Base-by-base conservation (phyloP, 2,113 vertebrate species). In the Pungitius pungitius region DNA sequence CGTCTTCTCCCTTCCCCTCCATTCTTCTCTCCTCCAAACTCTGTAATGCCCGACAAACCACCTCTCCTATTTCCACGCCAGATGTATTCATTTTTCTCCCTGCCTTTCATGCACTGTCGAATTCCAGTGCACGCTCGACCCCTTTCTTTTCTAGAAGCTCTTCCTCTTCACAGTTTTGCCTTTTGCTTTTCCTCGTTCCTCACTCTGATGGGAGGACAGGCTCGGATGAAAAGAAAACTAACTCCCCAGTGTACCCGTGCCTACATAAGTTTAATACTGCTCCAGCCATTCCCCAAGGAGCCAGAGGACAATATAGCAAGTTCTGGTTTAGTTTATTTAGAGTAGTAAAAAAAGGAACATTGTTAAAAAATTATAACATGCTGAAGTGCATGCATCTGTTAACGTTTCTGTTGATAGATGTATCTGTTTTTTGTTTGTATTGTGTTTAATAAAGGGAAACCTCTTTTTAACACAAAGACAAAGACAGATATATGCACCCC, bases 1-100 rank as follows among this genome's bases (percentile, higher is more conserved):
- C 43, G 30, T 79, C 70, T 67, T 77, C 62, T 78, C 20, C 40
- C 24, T 70, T 71, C 51, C 67, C 27, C 22, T 39, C 67, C 55
- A 76, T 83, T 81, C 66, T 72, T 76, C 66, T 70, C 51, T 22
- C 68, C 60, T 82, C 64, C 65, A 76, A 87, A 86, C 73, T 82
- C 73, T 24, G 35, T 62, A 61, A 79, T 85, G 73, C 69, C 75
- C 51, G 75, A 75, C 69, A 45, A 82, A 81, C 84, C 79, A 81
- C 79, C 79, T 88, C 82, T 89, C 63, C 55, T 73, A 45, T 85
- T 87, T 87, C 81, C 71, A 70, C 52, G 35, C 73, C 88, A 89
- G 80, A 88, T 77, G 60, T 86, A 77, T 77, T 85, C 78, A 72
- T 85, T 90, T 85, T 76, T 57, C 2, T 85, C 64, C 27, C 49